Conservation (phyloP, 2,888 invertebrate species). For the Dioctria rufipes region DNA sequence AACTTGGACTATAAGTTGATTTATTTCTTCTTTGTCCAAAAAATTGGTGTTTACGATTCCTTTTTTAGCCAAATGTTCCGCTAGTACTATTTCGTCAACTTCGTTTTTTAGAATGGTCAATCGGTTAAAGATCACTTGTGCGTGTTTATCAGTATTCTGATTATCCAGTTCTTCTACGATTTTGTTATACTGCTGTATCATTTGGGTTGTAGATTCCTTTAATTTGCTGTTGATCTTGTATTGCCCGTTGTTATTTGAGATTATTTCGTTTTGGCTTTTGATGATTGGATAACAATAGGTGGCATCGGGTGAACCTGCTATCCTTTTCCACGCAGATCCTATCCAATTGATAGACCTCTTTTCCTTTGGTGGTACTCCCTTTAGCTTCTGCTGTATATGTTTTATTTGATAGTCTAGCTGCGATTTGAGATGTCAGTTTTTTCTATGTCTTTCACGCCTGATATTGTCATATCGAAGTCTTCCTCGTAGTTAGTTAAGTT, state of each 20-base stretch:
- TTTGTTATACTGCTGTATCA: conserved; percentile 18
- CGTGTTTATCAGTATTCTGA: conserved; percentile 5
- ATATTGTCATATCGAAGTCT: too few relatives aligned
- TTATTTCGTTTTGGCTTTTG: conserved; percentile 32
- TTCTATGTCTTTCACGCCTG: too few relatives aligned
- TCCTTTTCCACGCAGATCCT: too few relatives aligned
- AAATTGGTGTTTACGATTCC: too few relatives aligned
- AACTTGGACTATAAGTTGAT: too few relatives aligned
- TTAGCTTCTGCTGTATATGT: conserved; percentile 43
- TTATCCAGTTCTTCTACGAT: conserved; percentile 4
- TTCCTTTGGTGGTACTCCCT: not conserved
- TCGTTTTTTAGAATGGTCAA: conserved; percentile 3
- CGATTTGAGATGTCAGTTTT: too few relatives aligned
- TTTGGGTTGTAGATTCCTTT: conserved; percentile 39
- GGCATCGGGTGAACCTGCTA: conserved; percentile 48
- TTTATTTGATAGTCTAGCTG: conserved; percentile 44
- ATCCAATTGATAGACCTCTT: conserved; percentile 53
- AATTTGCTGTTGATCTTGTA: conserved; percentile 36
- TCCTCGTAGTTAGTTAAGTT: too few relatives aligned
- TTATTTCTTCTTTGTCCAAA: too few relatives aligned
- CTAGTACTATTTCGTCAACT: conserved; percentile 55
- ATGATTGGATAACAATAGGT: conserved; percentile 32
- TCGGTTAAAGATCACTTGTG: conserved; percentile 18
- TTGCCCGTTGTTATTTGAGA: conserved; percentile 39
- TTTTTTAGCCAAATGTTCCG: too few relatives aligned